A percentile compares a stretch with the other conserved stretches of the same genome.
phyloP scores from a whole-genome alignment of 2,113 vertebrate genomes.

The Microtus oregoni region DNA sequence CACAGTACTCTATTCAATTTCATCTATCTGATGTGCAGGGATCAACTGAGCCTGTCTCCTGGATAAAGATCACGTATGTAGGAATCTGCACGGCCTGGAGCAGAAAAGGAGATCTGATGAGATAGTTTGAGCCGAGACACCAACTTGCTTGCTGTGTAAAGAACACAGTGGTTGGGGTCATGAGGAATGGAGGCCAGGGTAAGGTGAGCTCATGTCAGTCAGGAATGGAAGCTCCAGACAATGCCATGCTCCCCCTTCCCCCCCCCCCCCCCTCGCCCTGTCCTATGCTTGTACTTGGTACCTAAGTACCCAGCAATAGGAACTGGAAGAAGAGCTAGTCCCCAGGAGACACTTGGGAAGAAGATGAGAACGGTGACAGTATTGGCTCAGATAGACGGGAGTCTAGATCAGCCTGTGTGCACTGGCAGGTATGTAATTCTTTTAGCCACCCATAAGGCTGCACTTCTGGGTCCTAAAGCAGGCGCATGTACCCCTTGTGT shows the following conservation, averaged over 20 bases:
- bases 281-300: not conserved
- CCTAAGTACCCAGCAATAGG: not conserved
- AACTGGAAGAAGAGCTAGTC: not conserved
- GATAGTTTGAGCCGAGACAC: not conserved
- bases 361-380: not conserved
- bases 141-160: not conserved
- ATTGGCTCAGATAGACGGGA: not conserved
- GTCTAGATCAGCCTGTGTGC: not conserved
- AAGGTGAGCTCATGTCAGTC: not conserved
- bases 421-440: not conserved
- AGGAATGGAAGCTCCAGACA: not conserved
- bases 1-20: not conserved
- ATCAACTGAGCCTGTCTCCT: not conserved
- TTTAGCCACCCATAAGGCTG: too few species aligned
- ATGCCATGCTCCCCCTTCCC: fast-evolving
- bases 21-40: not conserved
- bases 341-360: not conserved
- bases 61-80: not conserved
- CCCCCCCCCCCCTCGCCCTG: too few species aligned
- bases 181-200: not conserved
- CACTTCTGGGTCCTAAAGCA: too few species aligned
- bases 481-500: too few species aligned
- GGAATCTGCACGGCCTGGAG: not conserved
- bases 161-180: not conserved
- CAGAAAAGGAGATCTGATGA: not conserved